Percentiles rank a stretch among this genome's conserved stretches.
Conservation (phyloP, 1,140 invertebrate species). For the Conopomorpha cramerella region DNA sequence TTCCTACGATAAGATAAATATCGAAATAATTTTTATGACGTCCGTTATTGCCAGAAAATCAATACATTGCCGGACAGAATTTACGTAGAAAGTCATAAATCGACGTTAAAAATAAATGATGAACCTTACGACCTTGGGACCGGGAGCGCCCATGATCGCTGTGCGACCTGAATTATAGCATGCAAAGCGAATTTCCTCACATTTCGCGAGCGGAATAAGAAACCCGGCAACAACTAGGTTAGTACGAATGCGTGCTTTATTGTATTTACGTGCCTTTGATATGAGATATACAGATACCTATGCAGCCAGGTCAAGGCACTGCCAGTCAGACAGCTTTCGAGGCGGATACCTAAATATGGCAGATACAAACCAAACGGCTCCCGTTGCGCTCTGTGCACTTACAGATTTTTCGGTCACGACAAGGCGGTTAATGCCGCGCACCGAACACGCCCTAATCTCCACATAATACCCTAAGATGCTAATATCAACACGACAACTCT, state of each 20-base stretch:
- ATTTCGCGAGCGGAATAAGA: conserved; percentile 28
- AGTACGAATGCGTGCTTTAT: conserved; percentile 40
- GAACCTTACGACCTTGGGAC: conserved; percentile 17
- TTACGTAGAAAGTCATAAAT: too few relatives aligned
- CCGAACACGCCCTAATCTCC: conserved; percentile 27
- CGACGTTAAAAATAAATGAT: too few relatives aligned
- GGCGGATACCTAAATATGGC: conserved; percentile 33
- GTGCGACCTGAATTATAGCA: conserved; percentile 16
- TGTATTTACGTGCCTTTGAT: conserved; percentile 53
- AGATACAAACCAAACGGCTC: too few relatives aligned
- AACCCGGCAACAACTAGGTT: conserved; percentile 41
- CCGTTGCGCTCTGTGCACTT: conserved; percentile 19
- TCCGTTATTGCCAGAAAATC: too few relatives aligned
- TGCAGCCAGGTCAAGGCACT: conserved; percentile 40
- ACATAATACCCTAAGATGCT: too few relatives aligned
- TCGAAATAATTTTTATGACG: too few relatives aligned
- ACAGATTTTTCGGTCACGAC: conserved; percentile 29
- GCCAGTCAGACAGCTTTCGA: conserved; percentile 46
- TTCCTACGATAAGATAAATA: too few relatives aligned
- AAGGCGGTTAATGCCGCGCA: conserved; percentile 20
- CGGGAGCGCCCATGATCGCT: conserved; percentile 5
- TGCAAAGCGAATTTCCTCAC: conserved; percentile 28
- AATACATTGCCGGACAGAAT: too few relatives aligned
- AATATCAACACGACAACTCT: too few relatives aligned
- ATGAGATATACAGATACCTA: conserved; percentile 44